Evolutionary conservation across 2,113 vertebrate genomes (phyloP).

Genomic region (Pachypanchax playfairii): DNA sequence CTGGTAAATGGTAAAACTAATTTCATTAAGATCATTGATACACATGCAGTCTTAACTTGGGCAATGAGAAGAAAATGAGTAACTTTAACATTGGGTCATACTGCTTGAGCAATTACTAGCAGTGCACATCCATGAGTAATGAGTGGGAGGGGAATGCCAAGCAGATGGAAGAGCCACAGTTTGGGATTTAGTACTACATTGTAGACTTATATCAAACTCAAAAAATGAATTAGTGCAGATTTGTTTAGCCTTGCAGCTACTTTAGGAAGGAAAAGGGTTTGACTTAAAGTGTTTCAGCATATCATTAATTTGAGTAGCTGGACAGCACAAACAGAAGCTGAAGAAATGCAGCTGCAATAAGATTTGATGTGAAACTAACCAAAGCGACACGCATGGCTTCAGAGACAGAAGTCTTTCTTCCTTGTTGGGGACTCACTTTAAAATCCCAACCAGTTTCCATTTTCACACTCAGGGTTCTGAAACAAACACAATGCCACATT

Average conservation of each 20-base stretch:
- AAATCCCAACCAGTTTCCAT: constrained; percentile 7
- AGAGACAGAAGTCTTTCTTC: constrained; percentile 20
- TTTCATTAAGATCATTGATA: too few relatives aligned
- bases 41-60: not conserved
- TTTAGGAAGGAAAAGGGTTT: constrained; percentile 18
- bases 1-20: not conserved
- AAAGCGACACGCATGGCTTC: constrained; percentile 19
- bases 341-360: constrained; percentile 11
- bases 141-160: constrained; percentile 13
- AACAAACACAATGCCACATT: constrained; percentile 12
- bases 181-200: not conserved
- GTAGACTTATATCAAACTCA: constrained; percentile 8
- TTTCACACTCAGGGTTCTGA: constrained; percentile 18
- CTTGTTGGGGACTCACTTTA: constrained; percentile 26
- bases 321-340: constrained; percentile 5
- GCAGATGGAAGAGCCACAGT: constrained; percentile 5
- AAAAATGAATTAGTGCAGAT: constrained; percentile 19
- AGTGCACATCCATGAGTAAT: constrained; percentile 19
- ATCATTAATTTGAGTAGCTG: constrained; percentile 22
- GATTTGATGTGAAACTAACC: constrained; percentile 37
- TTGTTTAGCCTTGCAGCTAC: constrained; percentile 9
- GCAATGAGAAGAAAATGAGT: not conserved
- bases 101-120: constrained; percentile 16
- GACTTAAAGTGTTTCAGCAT: constrained; percentile 30
- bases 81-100: constrained; percentile 9